Conservation (phyloP, 2,797 vertebrate species). For the Manis crassicaudata region DNA sequence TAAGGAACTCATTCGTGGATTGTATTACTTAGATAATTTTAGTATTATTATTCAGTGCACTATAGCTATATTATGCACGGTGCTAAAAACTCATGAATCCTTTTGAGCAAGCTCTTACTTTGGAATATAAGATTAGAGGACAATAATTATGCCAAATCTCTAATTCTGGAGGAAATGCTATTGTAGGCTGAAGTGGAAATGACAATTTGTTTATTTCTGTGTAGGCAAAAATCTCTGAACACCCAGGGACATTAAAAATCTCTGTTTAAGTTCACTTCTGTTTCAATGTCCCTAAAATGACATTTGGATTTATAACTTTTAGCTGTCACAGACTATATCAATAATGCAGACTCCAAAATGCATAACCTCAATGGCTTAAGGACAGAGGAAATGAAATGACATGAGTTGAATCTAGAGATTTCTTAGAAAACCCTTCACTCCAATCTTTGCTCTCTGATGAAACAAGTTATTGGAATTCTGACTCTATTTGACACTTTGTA, state of each 20-base stretch:
- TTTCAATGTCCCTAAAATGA: not conserved
- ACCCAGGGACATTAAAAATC: not conserved
- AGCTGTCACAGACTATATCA: not conserved
- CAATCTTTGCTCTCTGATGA: not conserved
- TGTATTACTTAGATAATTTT: not conserved
- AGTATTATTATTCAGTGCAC: not conserved
- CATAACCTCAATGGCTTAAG: not conserved
- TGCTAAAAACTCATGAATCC: not conserved
- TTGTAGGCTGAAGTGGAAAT: not conserved
- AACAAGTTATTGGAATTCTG: not conserved
- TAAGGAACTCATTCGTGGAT: not conserved
- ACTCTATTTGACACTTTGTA: not conserved
- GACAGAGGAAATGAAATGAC: not conserved
- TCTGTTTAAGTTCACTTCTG: not conserved
- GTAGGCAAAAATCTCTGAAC: not conserved
- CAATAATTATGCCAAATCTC: not conserved
- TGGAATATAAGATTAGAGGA: constrained; percentile 1
- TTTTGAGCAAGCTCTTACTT: not conserved
- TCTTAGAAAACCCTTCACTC: not conserved
- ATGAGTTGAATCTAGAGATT: not conserved
- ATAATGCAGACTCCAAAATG: not conserved
- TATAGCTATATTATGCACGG: not conserved
- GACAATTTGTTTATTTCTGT: not conserved
- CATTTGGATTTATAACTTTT: not conserved
- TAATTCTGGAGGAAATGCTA: not conserved